These are phyloP conservation scores for Sphaerophoria taeniata DNA, from an alignment of 2,888 invertebrate species.

Conservation along the genomic window DNA sequence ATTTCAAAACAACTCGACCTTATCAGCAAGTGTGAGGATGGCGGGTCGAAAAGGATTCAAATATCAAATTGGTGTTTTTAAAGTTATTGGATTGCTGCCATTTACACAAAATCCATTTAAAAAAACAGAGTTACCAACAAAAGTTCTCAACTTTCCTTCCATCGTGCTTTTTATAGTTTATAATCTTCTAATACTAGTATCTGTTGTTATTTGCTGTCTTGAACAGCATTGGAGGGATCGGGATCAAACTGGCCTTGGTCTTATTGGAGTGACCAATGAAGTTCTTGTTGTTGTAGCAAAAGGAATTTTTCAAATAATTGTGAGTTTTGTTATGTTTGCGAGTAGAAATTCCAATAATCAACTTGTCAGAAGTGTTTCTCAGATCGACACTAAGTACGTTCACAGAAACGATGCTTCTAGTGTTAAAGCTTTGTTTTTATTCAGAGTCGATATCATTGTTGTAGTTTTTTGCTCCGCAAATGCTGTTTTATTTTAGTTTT, in stretches of 20 bases:
- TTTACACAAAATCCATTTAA: neutral
- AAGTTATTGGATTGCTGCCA: neutral
- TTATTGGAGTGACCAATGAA: too few relatives aligned
- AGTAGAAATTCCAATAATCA: neutral
- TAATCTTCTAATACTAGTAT: neutral
- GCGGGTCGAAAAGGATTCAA: slow-evolving; percentile 4
- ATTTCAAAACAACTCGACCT: too few relatives aligned
- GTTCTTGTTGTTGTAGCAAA: neutral
- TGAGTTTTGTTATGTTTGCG: neutral
- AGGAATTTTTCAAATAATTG: neutral
- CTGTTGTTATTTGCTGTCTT: neutral
- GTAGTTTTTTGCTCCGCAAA: neutral
- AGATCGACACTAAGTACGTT: neutral
- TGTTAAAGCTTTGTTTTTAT: neutral
- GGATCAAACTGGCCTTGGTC: too few relatives aligned
- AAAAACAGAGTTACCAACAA: neutral
- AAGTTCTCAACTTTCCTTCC: neutral
- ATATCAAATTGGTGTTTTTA: neutral
- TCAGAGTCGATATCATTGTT: neutral
- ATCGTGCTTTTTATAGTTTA: neutral
- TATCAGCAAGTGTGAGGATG: neutral
- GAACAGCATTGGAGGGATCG: too few relatives aligned
- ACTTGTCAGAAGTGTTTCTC: neutral
- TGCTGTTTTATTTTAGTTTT: too few relatives aligned
- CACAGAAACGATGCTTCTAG: neutral